These are phyloP conservation scores for Henricia sp. DNA, from an alignment of 53 echinoderm and acorn worm species.

Conservation along the genomic window DNA sequence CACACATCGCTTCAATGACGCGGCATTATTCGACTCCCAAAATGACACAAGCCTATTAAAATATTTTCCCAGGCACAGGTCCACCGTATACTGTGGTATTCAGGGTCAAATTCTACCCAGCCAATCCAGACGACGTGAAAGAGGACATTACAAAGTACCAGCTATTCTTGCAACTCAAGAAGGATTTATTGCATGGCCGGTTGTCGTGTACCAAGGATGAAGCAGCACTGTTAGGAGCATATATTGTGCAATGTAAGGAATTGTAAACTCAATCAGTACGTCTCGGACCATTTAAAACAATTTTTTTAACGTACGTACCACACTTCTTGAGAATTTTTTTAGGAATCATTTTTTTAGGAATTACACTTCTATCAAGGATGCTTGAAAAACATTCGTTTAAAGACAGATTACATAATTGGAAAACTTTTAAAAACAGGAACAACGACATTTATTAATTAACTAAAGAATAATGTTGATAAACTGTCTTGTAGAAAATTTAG, in stretches of 20 bases:
- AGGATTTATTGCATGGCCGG: conserved; percentile 90
- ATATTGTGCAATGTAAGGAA: conserved; percentile 90
- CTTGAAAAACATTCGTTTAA: no score
- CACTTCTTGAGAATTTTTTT: not conserved
- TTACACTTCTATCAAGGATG: no score
- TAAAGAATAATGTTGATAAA: no score
- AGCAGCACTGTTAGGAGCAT: conserved; percentile 81
- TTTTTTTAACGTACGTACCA: not conserved
- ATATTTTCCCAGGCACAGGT: conserved; percentile 63
- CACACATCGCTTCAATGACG: no score
- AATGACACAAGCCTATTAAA: no score
- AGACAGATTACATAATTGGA: no score
- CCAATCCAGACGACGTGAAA: conserved; percentile 72
- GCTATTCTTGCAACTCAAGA: conserved; percentile 87
- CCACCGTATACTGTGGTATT: conserved; percentile 85
- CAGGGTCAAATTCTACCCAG: conserved; percentile 93
- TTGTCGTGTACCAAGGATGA: conserved; percentile 87
- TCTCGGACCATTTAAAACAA: not conserved
- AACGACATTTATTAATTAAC: not conserved
- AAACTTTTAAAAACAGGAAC: no score
- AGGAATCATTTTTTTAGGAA: not conserved
- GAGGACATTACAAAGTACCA: conserved; percentile 93
- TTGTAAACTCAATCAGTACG: not conserved
- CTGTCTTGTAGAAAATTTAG: no score
- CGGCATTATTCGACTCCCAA: no score